Evolutionary conservation across 2,888 invertebrate species (phyloP).

Genomic region (Drosophila infuscata): DNA sequence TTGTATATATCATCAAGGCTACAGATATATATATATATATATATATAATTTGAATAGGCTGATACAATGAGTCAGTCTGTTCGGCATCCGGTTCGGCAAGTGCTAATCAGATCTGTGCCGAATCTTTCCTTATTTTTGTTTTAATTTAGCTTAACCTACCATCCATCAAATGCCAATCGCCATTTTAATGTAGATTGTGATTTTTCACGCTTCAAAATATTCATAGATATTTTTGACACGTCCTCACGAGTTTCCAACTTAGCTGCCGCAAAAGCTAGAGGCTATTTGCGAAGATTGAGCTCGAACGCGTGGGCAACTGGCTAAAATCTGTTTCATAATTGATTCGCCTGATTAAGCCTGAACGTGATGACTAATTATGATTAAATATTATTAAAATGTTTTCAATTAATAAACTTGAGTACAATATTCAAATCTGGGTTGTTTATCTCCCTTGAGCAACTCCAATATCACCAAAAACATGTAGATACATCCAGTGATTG

Average conservation of each 20-base stretch:
- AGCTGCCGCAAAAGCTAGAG: slow-evolving; percentile 13
- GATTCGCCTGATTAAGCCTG: slow-evolving; percentile 23
- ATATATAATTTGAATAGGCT: slow-evolving; percentile 16
- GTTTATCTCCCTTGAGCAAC: not conserved
- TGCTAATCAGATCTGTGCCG: slow-evolving; percentile 70
- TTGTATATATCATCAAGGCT: slow-evolving; percentile 54
- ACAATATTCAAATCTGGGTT: not conserved
- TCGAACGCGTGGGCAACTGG: slow-evolving; percentile 32
- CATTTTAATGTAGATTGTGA: slow-evolving; percentile 39
- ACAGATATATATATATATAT: not conserved
- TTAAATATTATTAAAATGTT: slow-evolving; percentile 47
- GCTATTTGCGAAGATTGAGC: slow-evolving; percentile 33
- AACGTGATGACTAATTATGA: slow-evolving; percentile 68
- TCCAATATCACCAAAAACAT: not conserved
- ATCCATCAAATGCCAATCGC: slow-evolving; percentile 50
- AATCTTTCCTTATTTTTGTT: slow-evolving; percentile 29
- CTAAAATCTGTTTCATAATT: slow-evolving; percentile 39
- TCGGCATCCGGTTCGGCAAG: slow-evolving; percentile 60
- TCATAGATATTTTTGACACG: slow-evolving; percentile 37
- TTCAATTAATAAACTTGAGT: slow-evolving; percentile 33
- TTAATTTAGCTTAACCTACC: slow-evolving; percentile 14
- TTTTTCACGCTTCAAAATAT: slow-evolving; percentile 44
- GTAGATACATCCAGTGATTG: not conserved
- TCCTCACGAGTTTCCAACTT: slow-evolving; percentile 52
- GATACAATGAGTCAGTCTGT: slow-evolving; percentile 33